Conservation (phyloP, 1,140 invertebrate genomes). For the Tachypleus tridentatus region DNA sequence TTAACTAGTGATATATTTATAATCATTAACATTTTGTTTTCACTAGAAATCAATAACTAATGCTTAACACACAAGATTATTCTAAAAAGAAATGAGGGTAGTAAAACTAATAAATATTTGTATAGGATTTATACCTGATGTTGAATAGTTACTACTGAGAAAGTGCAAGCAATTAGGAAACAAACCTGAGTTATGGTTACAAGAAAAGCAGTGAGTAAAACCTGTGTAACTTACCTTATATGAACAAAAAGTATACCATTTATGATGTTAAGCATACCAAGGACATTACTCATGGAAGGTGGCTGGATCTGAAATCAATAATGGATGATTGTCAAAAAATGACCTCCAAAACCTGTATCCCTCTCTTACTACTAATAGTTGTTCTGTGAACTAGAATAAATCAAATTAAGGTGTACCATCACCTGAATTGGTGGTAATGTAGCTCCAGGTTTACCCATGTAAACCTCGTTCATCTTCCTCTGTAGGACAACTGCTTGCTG, state of each 20-base stretch:
- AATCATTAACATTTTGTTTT: background rate
- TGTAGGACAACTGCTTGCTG: constrained; percentile 93
- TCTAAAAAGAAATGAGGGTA: background rate
- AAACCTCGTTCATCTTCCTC: constrained; percentile 58
- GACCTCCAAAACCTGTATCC: too few species aligned
- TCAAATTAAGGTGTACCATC: constrained; percentile 32
- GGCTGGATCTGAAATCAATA: constrained; percentile 75
- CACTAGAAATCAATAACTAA: background rate
- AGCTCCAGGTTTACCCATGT: constrained; percentile 61
- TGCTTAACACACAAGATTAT: background rate
- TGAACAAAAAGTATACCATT: constrained; percentile 86
- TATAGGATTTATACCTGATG: too few species aligned
- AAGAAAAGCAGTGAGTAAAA: background rate
- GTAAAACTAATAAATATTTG: too few species aligned
- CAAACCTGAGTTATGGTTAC: background rate
- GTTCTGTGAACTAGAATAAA: too few species aligned
- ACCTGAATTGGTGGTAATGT: constrained; percentile 46
- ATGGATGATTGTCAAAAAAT: background rate
- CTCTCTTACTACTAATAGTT: too few species aligned
- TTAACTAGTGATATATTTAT: background rate
- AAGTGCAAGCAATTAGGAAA: too few species aligned
- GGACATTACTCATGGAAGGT: constrained; percentile 83
- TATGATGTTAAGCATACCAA: constrained; percentile 96
- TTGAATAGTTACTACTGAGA: too few species aligned
- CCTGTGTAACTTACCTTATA: constrained; percentile 9